phyloP scores from a whole-genome alignment of 2,113 vertebrate genomes.

The Gobius niger region DNA sequence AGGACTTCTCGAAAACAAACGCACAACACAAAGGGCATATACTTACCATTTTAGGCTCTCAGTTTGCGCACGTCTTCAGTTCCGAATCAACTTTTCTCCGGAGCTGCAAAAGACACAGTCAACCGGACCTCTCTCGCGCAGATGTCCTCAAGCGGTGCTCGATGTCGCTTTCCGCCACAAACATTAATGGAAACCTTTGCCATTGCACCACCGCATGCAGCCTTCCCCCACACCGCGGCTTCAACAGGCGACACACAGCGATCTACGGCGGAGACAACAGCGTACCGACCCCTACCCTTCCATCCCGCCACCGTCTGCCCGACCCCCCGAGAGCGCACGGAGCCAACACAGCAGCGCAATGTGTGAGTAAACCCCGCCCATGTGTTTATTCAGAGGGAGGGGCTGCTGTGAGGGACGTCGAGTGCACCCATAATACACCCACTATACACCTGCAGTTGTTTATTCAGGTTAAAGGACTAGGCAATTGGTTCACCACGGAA shows the following conservation, averaged over 20 bases:
- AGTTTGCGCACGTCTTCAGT: conserved; percentile 30
- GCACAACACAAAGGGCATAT: neutral
- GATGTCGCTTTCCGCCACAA: neutral
- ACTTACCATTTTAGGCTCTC: conserved; percentile 65
- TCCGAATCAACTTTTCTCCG: conserved; percentile 63
- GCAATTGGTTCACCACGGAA: neutral
- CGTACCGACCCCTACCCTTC: too few species aligned
- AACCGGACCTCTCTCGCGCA: conserved; percentile 14
- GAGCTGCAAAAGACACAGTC: conserved; percentile 52
- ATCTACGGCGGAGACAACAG: neutral
- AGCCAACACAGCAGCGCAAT: neutral
- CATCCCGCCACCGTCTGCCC: conserved; percentile 29
- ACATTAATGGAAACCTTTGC: conserved; percentile 5
- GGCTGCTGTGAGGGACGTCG: conserved; percentile 33
- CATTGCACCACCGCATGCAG: conserved; percentile 13
- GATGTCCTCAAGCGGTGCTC: neutral
- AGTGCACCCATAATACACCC: conserved; percentile 38
- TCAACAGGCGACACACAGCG: neutral
- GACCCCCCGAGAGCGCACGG: neutral
- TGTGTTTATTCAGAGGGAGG: conserved; percentile 35
- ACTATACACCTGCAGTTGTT: neutral
- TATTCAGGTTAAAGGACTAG: neutral
- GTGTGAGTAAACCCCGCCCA: conserved; percentile 55
- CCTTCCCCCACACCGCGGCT: neutral
- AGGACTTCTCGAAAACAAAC: neutral